phyloP scores from a whole-genome alignment of 37 sponge, comb jelly and placozoan species.

The Trichoplax adhaerens region DNA sequence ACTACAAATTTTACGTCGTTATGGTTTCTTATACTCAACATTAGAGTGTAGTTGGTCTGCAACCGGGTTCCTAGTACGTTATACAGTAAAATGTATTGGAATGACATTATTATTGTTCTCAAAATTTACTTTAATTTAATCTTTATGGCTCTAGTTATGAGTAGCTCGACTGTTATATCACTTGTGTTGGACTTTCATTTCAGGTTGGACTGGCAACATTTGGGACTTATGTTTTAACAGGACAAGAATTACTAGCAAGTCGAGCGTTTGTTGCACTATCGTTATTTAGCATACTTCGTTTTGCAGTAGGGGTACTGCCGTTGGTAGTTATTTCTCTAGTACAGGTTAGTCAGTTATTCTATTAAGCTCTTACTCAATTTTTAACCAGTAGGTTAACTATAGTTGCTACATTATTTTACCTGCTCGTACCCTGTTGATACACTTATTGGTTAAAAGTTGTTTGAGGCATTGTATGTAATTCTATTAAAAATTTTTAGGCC shows the following conservation, averaged over 20 bases:
- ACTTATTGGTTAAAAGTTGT: too few relatives aligned
- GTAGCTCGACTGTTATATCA: too few relatives aligned
- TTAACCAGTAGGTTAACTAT: background rate
- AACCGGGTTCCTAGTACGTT: too few relatives aligned
- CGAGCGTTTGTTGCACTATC: slow-evolving; percentile 87
- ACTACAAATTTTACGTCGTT: slow-evolving; percentile 25
- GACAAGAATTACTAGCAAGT: slow-evolving; percentile 29
- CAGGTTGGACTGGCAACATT: slow-evolving; percentile 89
- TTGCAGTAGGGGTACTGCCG: slow-evolving; percentile 82
- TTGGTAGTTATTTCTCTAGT: slow-evolving; percentile 50
- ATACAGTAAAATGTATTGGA: too few relatives aligned
- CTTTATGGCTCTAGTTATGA: too few relatives aligned
- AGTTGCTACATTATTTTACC: background rate
- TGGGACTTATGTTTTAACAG: slow-evolving; percentile 51
- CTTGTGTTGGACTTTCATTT: background rate
- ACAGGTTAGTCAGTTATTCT: slow-evolving; percentile 20
- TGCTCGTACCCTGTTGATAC: background rate
- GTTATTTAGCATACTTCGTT: slow-evolving; percentile 88
- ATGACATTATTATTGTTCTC: too few relatives aligned
- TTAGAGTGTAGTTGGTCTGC: too few relatives aligned
- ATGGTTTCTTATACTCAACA: too few relatives aligned
- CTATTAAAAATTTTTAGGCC: slow-evolving; percentile 17
- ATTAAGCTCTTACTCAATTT: too few relatives aligned
- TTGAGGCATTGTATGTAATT: too few relatives aligned
- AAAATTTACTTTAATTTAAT: too few relatives aligned